phyloP scores from a whole-genome alignment of 2,113 vertebrate genomes.

The Euleptes europaea region DNA sequence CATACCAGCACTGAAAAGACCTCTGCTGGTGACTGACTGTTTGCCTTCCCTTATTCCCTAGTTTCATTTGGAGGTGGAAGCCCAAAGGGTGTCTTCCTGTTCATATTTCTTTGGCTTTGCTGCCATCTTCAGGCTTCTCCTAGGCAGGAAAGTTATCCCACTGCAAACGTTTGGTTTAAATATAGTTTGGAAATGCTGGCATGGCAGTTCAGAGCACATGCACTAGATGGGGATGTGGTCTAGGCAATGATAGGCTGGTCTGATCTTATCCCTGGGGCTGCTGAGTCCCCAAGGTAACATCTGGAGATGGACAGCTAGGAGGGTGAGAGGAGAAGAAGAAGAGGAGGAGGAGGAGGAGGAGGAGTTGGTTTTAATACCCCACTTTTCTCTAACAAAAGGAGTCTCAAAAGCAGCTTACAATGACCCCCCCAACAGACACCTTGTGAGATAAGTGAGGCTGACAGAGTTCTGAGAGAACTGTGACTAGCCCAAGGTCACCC shows the following conservation, averaged over 20 bases:
- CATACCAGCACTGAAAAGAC: not conserved
- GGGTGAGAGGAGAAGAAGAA: no score
- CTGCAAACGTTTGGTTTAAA: not conserved
- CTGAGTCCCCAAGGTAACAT: no score
- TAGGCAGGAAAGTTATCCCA: not conserved
- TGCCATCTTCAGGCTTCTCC: slow-evolving; percentile 20
- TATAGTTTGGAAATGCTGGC: not conserved
- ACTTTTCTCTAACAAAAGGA: no score
- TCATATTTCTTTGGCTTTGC: not conserved
- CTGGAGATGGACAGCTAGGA: no score
- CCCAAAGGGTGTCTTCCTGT: not conserved
- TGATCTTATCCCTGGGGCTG: no score
- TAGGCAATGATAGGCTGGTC: not conserved
- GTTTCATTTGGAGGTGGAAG: not conserved
- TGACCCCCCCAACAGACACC: no score
- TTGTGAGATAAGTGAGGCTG: no score
- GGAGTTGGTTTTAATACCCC: no score
- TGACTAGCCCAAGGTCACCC: no score
- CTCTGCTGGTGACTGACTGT: not conserved
- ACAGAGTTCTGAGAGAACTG: no score
- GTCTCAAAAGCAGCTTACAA: no score
- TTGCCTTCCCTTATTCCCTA: not conserved
- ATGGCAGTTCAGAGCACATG: not conserved
- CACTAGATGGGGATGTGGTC: not conserved
- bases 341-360: no score